Evolutionary conservation across 2,113 vertebrate species (phyloP).

Genomic region (Raphicerus campestris): DNA sequence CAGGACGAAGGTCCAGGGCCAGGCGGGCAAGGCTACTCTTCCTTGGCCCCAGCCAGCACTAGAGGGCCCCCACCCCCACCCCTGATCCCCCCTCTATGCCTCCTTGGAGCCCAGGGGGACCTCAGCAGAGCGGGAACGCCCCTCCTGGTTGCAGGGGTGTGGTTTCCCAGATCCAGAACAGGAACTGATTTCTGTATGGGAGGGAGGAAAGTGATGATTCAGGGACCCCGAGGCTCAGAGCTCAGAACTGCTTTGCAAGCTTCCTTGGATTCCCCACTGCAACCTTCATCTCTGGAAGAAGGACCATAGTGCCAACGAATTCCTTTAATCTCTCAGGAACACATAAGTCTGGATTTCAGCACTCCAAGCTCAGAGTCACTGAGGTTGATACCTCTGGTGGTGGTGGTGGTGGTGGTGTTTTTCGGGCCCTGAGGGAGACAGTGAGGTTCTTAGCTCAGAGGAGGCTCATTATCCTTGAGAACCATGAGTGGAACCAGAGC

Average conservation of each 20-base stretch:
- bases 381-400: not conserved
- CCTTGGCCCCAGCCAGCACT: not conserved
- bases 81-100: rapidly evolving
- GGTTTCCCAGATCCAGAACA: not conserved
- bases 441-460: not conserved
- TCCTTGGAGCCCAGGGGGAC: not conserved
- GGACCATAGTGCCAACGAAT: not conserved
- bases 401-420: not conserved
- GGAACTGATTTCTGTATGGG: conserved; percentile 42
- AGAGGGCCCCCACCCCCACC: rapidly evolving
- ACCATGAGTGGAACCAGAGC: not conserved
- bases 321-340: not conserved
- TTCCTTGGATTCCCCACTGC: not conserved
- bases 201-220: conserved; percentile 37
- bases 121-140: rapidly evolving
- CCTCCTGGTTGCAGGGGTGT: not conserved
- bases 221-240: conserved; percentile 13
- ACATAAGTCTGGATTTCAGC: not conserved
- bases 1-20: conserved; percentile 64
- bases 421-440: not conserved
- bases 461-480: not conserved
- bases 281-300: not conserved
- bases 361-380: not conserved
- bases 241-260: conserved; percentile 32
- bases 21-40: not conserved